Percentiles rank a stretch among this genome's conserved stretches.
phyloP scores from a whole-genome alignment of 2,113 vertebrate species.

The Megaleporinus macrocephalus region DNA sequence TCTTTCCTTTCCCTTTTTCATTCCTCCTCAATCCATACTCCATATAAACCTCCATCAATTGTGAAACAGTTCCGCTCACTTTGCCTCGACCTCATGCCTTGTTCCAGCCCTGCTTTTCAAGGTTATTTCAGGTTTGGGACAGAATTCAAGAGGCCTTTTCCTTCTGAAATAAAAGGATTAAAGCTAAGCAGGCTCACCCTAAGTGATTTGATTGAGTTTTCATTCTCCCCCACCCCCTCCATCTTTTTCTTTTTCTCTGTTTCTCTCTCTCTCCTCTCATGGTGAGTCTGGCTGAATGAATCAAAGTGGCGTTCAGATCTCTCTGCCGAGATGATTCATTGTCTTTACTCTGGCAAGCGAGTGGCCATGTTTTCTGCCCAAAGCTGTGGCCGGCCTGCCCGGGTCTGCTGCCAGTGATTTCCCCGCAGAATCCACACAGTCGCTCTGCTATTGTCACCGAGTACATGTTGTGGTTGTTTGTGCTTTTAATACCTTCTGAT shows the following conservation, averaged over 20 bases:
- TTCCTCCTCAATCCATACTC: background rate
- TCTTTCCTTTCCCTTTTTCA: background rate
- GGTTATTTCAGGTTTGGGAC: background rate
- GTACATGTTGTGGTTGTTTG: background rate
- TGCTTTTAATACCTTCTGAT: background rate
- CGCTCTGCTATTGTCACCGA: background rate
- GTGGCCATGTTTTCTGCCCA: slow-evolving; percentile 21
- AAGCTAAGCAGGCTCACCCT: slow-evolving; percentile 33
- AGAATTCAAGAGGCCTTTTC: slow-evolving; percentile 3
- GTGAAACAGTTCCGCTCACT: background rate
- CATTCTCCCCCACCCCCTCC: background rate
- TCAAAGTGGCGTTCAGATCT: slow-evolving; percentile 35
- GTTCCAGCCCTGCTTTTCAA: background rate
- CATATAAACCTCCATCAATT: background rate
- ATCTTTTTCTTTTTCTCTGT: background rate
- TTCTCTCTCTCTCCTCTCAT: background rate
- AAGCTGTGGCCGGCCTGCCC: background rate
- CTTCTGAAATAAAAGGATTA: background rate
- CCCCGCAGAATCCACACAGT: slow-evolving; percentile 10
- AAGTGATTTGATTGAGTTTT: slow-evolving; percentile 25
- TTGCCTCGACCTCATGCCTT: background rate
- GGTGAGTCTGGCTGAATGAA: slow-evolving; percentile 10
- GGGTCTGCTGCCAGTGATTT: slow-evolving; percentile 15
- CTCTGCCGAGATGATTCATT: slow-evolving; percentile 39
- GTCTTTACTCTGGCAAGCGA: slow-evolving; percentile 40